Conservation (phyloP, 2,113 vertebrate genomes). For the Aviceda subcristata region DNA sequence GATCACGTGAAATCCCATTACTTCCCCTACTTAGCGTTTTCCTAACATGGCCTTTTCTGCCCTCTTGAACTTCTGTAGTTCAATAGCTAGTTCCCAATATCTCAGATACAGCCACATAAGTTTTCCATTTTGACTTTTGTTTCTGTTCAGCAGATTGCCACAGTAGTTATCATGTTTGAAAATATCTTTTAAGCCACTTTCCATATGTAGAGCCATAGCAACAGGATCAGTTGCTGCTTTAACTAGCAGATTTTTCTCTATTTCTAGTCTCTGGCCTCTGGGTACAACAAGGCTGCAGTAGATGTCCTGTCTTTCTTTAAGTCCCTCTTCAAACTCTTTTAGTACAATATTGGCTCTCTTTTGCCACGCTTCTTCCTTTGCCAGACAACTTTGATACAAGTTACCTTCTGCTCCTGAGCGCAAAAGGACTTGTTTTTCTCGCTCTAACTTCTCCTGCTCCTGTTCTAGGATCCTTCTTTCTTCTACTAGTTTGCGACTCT, state of each 20-base stretch:
- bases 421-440: slow-evolving; percentile 75
- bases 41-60: slow-evolving; percentile 78
- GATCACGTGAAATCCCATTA: background rate
- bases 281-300: slow-evolving; percentile 87
- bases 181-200: slow-evolving; percentile 86
- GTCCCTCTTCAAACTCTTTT: slow-evolving; percentile 80
- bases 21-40: background rate
- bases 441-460: slow-evolving; percentile 78
- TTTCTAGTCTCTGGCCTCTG: slow-evolving; percentile 78
- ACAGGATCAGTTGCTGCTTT: slow-evolving; percentile 81
- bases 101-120: slow-evolving; percentile 96
- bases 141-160: slow-evolving; percentile 82
- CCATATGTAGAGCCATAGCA: slow-evolving; percentile 75
- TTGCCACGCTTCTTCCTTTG: slow-evolving; percentile 82
- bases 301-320: slow-evolving; percentile 86
- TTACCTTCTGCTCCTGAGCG: slow-evolving; percentile 71
- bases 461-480: slow-evolving; percentile 84
- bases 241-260: slow-evolving; percentile 87
- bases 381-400: slow-evolving; percentile 76
- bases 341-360: slow-evolving; percentile 74
- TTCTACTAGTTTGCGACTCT: slow-evolving; percentile 86
- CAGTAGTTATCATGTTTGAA: slow-evolving; percentile 91
- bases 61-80: slow-evolving; percentile 82
- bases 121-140: slow-evolving; percentile 86
- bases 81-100: slow-evolving; percentile 88